These are phyloP conservation scores for Latheticus oryzae DNA, from an alignment of 2,888 invertebrate species.

Conservation along the genomic window DNA sequence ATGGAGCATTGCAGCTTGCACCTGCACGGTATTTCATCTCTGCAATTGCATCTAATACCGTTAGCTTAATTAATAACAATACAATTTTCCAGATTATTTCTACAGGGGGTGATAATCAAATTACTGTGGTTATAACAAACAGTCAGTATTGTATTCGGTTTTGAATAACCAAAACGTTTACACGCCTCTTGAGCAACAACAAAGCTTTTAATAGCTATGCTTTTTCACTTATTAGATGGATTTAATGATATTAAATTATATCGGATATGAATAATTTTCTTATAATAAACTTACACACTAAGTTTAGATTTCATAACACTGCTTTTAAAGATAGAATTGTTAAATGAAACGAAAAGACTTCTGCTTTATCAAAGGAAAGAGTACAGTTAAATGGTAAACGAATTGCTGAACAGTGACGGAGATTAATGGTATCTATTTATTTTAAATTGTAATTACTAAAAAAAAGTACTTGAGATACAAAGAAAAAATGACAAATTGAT, in stretches of 20 bases:
- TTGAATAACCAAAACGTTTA: conserved; percentile 34
- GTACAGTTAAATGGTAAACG: too few relatives aligned
- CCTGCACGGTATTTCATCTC: conserved; percentile 40
- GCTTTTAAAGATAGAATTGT: too few relatives aligned
- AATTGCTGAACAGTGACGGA: too few relatives aligned
- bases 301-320: too few relatives aligned
- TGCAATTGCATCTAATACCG: conserved; percentile 43
- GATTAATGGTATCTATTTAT: too few relatives aligned
- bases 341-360: too few relatives aligned
- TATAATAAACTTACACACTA: too few relatives aligned
- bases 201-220: conserved; percentile 18
- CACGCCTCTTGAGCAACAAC: conserved; percentile 35
- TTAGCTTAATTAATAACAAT: conserved; percentile 47
- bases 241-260: conserved; percentile 27
- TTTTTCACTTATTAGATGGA: conserved; percentile 32
- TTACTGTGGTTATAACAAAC: conserved; percentile 5
- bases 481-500: too few relatives aligned
- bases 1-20: conserved; percentile 42
- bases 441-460: too few relatives aligned
- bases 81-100: too few relatives aligned
- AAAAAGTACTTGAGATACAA: too few relatives aligned
- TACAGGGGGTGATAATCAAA: conserved; percentile 12
- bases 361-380: too few relatives aligned
- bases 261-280: conserved; percentile 36
- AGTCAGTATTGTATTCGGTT: conserved; percentile 16